phyloP scores from a whole-genome alignment of 2,113 vertebrate species.

The Crocuta crocuta region DNA sequence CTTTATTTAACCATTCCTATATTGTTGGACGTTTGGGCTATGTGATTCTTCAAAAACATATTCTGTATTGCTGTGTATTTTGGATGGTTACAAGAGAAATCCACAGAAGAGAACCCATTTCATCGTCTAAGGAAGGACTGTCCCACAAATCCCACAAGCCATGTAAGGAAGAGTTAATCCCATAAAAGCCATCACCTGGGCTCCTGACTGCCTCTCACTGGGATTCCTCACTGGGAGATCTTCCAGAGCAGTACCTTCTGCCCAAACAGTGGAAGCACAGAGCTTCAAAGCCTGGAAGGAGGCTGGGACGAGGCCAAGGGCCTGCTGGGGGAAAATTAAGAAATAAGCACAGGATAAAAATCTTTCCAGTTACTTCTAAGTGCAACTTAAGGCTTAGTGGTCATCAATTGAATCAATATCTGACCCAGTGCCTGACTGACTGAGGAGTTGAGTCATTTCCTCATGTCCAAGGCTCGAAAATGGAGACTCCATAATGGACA shows the following conservation, averaged over 20 bases:
- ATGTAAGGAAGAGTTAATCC: not conserved
- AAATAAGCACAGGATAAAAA: not conserved
- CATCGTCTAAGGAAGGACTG: not conserved
- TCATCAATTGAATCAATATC: conserved; percentile 31
- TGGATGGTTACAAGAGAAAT: not conserved
- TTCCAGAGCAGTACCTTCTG: too few species aligned
- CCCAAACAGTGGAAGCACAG: not conserved
- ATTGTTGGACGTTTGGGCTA: not conserved
- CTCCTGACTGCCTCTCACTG: not conserved
- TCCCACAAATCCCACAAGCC: conserved; percentile 18
- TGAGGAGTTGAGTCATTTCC: not conserved
- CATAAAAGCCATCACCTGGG: not conserved
- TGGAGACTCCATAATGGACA: not conserved
- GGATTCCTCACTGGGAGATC: not conserved
- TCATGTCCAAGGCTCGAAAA: not conserved
- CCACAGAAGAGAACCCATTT: not conserved
- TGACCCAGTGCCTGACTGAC: conserved; percentile 25
- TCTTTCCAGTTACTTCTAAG: conserved; percentile 52
- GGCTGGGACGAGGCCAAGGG: not conserved
- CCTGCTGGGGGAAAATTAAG: not conserved
- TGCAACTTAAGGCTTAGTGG: not conserved
- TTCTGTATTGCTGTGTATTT: not conserved
- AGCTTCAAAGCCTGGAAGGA: not conserved
- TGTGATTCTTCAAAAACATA: not conserved
- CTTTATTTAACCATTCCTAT: not conserved